Evolutionary conservation across 2,888 invertebrate species (phyloP), one percentile per base, ranked within the genome.

Genomic region (Tetramorium bicarinatum): DNA sequence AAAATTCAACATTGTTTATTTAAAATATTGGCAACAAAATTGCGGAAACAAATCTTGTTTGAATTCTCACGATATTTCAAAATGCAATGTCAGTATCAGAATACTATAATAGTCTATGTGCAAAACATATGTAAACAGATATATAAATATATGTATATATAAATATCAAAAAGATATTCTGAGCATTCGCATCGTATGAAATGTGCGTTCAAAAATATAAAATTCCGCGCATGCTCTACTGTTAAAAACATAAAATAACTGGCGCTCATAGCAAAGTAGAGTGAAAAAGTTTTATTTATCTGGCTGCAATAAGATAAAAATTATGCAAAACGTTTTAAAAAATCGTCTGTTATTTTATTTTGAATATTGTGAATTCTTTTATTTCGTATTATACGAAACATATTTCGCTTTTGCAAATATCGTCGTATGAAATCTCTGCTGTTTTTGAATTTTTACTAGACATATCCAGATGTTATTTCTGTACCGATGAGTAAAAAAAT

Each of bases 151-250:
- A 34, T 34, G 4, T 52, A 62, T 21, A 75, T 25, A 34, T 13
- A 61, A 67, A 76, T 76, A 38, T 4, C 18, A 18, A 13, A 38
- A 61, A 47, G 11, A 6, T 66, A 76, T 76, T 66, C 18, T 18
- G 49, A 76, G 8, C 25, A 52, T 76, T 25, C 29, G 25, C 38
- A 49, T 18, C 18, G 52, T 13, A 18, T 76, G 13, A 52, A 76
- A 66, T 13, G 8, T 38, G 13, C 18, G n/a, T 52, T 18, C 11
- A 66, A 66, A 52, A 66, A 66, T 76, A n/a, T 13, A 52, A 76
- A 76, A 66, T 66, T 66, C 38, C 9, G 18, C 41, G 25, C 15
- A 49, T 13, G 18, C 3, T 64, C 7, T 38, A 47, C 49, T 49
- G 34, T 18, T 49, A 76, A 49, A 62, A 25, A 21, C 21, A 8